Conservation (phyloP, 2,797 vertebrate genomes). For the Orientallactaga sibirica region DNA sequence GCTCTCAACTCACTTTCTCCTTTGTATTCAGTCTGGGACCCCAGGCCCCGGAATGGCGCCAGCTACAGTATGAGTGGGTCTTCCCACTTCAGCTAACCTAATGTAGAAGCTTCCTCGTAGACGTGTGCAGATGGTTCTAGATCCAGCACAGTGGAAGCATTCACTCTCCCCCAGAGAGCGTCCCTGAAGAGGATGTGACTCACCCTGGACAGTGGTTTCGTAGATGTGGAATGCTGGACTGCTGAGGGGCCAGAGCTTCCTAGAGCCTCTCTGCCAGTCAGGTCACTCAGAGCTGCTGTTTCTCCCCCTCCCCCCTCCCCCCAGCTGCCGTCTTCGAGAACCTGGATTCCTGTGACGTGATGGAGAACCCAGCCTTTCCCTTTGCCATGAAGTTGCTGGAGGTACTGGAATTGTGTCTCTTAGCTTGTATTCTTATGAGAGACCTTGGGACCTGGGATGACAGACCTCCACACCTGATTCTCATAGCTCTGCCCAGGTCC, state of each 20-base stretch:
- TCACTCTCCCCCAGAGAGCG: not conserved
- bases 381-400: slow-evolving; percentile 92
- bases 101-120: no score
- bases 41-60: no score
- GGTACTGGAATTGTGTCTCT: slow-evolving; percentile 85
- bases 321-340: slow-evolving; percentile 93
- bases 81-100: no score
- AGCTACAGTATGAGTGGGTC: no score
- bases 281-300: slow-evolving; percentile 47
- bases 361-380: slow-evolving; percentile 90
- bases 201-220: accelerated
- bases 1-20: no score
- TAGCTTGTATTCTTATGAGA: not conserved
- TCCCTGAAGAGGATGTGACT: not conserved
- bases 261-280: not conserved
- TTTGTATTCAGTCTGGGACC: no score
- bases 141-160: no score
- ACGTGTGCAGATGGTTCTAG: no score
- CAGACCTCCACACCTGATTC: not conserved
- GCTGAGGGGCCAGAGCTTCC: not conserved
- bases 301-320: slow-evolving; percentile 70
- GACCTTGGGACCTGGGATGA: not conserved
- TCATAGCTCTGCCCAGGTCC: not conserved
- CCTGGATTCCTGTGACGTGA: slow-evolving; percentile 93
- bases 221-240: not conserved